These are phyloP conservation scores for Ceriagrion tenellum DNA, from an alignment of 2,888 invertebrate genomes.

Conservation along the genomic window DNA sequence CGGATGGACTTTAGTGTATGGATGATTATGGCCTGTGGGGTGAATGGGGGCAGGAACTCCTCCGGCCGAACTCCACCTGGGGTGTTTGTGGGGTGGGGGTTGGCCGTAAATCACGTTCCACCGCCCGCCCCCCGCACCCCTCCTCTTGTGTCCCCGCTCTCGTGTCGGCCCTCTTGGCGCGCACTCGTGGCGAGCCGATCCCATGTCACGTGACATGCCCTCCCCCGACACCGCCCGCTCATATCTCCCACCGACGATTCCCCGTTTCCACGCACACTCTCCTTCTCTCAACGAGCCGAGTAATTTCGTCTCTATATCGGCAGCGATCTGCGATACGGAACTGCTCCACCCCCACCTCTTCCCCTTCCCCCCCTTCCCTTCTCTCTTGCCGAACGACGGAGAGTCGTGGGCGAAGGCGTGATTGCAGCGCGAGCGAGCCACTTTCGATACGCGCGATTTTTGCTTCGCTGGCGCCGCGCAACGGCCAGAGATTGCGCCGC, in stretches of 20 bases:
- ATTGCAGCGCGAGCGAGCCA: too few species aligned
- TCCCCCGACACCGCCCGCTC: neutral
- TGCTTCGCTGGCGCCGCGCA: too few species aligned
- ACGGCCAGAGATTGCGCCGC: neutral
- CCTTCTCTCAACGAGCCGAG: neutral
- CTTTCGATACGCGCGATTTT: too few species aligned
- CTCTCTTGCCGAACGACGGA: too few species aligned
- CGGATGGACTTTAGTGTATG: too few species aligned
- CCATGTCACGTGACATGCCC: neutral
- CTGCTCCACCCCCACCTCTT: neutral
- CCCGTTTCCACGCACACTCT: neutral
- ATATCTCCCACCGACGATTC: too few species aligned
- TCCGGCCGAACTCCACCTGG: too few species aligned
- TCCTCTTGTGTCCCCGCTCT: neutral
- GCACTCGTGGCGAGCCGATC: neutral
- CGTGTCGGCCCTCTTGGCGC: neutral
- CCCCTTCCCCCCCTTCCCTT: too few species aligned
- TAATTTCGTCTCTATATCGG: constrained; percentile 1
- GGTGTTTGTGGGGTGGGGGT: too few species aligned
- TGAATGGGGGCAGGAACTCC: too few species aligned
- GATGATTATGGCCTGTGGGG: too few species aligned
- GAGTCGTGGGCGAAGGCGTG: too few species aligned
- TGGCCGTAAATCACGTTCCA: neutral
- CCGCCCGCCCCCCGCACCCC: neutral
- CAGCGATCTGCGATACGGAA: neutral